These are phyloP conservation scores for Sericinus montela DNA, from an alignment of 2,888 invertebrate genomes.

Conservation along the genomic window DNA sequence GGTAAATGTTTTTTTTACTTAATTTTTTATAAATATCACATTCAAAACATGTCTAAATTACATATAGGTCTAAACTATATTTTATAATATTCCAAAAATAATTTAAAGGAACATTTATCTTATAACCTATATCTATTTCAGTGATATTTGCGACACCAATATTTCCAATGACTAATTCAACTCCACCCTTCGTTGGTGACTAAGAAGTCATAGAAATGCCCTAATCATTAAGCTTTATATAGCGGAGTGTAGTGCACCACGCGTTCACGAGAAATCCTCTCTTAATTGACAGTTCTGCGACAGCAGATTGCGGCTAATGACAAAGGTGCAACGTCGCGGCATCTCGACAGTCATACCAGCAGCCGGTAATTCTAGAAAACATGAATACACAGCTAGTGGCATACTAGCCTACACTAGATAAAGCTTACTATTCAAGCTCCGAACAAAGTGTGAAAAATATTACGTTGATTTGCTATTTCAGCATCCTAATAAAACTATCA, in stretches of 20 bases:
- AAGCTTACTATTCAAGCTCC: slow-evolving; percentile 5
- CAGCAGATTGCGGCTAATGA: slow-evolving; percentile 12
- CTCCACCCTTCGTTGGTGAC: neutral
- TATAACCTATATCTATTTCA: too few species aligned
- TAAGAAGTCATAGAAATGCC: neutral
- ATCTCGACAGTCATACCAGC: slow-evolving; percentile 4
- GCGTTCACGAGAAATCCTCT: neutral
- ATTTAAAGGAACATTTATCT: too few species aligned
- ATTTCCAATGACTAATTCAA: neutral
- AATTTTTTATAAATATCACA: too few species aligned
- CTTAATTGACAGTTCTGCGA: slow-evolving; percentile 6
- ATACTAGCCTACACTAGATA: slow-evolving; percentile 18
- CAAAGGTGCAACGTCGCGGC: neutral
- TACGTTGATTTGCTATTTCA: too few species aligned
- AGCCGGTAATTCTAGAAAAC: slow-evolving; percentile 13
- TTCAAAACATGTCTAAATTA: too few species aligned
- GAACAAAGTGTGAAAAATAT: neutral
- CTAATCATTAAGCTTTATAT: neutral
- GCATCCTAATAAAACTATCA: too few species aligned
- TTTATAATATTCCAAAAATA: too few species aligned
- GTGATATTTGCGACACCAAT: neutral
- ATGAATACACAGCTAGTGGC: slow-evolving; percentile 16
- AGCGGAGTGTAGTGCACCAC: neutral
- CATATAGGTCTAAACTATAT: too few species aligned
- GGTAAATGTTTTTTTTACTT: too few species aligned